A percentile compares a stretch with the other conserved stretches of the same genome.
Conservation (phyloP, 2,888 invertebrate genomes). For the Sminthurinus aureus region DNA sequence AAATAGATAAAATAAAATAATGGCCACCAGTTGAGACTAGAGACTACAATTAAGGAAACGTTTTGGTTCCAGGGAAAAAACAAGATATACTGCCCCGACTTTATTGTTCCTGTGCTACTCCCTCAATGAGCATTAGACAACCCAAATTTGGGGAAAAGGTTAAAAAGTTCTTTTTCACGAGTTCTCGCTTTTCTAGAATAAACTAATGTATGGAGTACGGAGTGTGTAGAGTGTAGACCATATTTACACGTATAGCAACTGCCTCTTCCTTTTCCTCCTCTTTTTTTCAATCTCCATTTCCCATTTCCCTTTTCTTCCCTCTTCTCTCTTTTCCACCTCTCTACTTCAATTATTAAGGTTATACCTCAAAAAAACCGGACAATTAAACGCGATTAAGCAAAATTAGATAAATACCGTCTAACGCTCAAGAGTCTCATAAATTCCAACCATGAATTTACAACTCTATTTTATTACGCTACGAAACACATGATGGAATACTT, state of each 20-base stretch:
- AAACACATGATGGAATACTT: too few species aligned
- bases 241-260: too few species aligned
- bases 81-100: conserved; percentile 14
- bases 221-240: too few species aligned
- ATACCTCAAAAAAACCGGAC: too few species aligned
- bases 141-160: neutral
- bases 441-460: too few species aligned
- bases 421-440: too few species aligned
- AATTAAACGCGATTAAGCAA: too few species aligned
- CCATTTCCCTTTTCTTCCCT: neutral
- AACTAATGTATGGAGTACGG: too few species aligned
- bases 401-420: too few species aligned
- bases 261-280: neutral
- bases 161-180: neutral
- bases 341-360: neutral
- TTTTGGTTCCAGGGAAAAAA: neutral
- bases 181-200: neutral
- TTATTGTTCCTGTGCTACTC: conserved; percentile 20
- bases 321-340: neutral
- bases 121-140: conserved; percentile 16
- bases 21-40: conserved; percentile 28
- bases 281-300: neutral
- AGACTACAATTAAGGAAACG: conserved; percentile 13
- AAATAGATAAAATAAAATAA: conserved; percentile 17
- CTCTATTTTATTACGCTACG: too few species aligned